A percentile compares a stretch with the other conserved stretches of the same genome.
Conservation (phyloP, 2,797 vertebrate species). For the Philypnodon macrostomus region DNA sequence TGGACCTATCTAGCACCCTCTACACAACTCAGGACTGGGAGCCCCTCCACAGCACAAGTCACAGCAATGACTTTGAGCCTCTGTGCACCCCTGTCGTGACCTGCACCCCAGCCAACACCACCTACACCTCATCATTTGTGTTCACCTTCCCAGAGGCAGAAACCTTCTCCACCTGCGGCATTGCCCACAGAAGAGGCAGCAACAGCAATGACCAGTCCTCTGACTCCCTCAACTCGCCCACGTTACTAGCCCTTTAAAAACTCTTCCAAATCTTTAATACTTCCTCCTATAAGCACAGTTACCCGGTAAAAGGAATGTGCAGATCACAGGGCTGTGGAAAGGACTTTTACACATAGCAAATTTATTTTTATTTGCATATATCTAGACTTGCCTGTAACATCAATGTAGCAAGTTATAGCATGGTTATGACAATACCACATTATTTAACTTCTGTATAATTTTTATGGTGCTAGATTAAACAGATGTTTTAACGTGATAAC, state of each 20-base stretch:
- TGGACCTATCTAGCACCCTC: constrained; percentile 88
- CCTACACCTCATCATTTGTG: constrained; percentile 91
- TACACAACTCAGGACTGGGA: constrained; percentile 94
- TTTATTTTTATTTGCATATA: constrained; percentile 61
- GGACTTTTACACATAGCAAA: constrained; percentile 63
- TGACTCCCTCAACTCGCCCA: constrained; percentile 94
- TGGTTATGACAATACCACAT: constrained; percentile 85
- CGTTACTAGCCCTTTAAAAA: constrained; percentile 92
- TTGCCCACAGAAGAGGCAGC: constrained; percentile 86
- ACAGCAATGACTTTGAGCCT: constrained; percentile 84
- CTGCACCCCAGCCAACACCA: constrained; percentile 88
- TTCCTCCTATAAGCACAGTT: constrained; percentile 56
- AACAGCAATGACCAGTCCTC: constrained; percentile 93
- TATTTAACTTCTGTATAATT: constrained; percentile 65
- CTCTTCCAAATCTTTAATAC: constrained; percentile 46
- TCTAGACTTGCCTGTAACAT: constrained; percentile 83
- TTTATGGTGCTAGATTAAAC: constrained; percentile 90
- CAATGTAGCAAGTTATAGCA: constrained; percentile 94
- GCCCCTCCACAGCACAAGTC: constrained; percentile 80
- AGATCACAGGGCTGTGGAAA: constrained; percentile 71
- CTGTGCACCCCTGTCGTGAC: constrained; percentile 95
- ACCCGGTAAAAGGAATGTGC: constrained; percentile 47
- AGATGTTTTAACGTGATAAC: constrained; percentile 81
- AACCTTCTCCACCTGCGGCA: constrained; percentile 84
- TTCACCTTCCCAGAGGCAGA: constrained; percentile 93